Evolutionary conservation across 2,888 invertebrate genomes (phyloP), one percentile per base, ranked within the genome.

Genomic region (Pyrrhosoma nymphula): DNA sequence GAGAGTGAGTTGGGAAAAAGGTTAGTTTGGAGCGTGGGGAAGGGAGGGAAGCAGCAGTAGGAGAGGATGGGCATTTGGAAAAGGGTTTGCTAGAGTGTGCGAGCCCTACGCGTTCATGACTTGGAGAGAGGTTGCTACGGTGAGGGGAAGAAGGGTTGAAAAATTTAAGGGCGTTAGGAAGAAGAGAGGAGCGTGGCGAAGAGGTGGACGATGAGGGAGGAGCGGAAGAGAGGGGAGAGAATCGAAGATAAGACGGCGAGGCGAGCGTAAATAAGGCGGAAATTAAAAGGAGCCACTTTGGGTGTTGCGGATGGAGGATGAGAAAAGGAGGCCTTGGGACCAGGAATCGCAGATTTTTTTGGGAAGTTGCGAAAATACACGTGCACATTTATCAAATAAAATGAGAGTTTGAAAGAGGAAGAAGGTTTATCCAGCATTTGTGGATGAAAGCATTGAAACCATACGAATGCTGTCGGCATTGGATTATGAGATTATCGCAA

Each of bases 201-300:
- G 30, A 30, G 10, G 30, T 10, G 10, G 75, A 16, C 3, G 75
- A n/a, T 1, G 30, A 82, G 35, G 20, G 35, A 60, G 69, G 47
- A n/a, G 93, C 47, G 75, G 93, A 75, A 69, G 93, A 35, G 69
- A 69, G 30, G 35, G 35, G 35, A 6, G 82, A 35, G 69, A 75
- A 93, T 93, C 93, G 93, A 26, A 93, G 93, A 93, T 93, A 93
- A 93, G 93, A 75, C 69, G 91, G 63, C 30, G 35, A 56, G 91
- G 91, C 35, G 75, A 75, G 93, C 69, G 93, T 93, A 93, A 93
- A 93, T 93, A 93, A 93, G 82, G 82, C 93, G 93, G 93, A 93
- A 93, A 93, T 93, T 93, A 93, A 93, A 93, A 93, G 93, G 47
- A 47, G 69, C 75, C 93, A 93, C 93, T 93, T 93, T 39, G 39